Conservation (phyloP, 2,888 invertebrate species). For the Penaeus monodon region DNA sequence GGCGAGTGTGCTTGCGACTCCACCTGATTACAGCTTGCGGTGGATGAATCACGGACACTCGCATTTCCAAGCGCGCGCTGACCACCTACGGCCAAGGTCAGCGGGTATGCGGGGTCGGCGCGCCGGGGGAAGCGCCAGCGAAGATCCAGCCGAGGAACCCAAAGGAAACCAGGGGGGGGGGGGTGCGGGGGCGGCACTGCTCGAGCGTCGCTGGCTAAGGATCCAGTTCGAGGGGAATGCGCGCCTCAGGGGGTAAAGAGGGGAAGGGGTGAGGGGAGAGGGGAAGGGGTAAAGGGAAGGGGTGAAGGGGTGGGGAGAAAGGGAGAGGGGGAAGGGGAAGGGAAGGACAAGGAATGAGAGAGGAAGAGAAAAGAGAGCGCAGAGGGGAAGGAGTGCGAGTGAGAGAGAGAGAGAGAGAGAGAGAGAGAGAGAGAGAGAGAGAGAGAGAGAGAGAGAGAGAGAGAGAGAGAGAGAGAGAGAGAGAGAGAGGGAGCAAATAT, state of each 20-base stretch:
- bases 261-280: not conserved
- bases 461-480: constrained; percentile 8
- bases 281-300: not conserved
- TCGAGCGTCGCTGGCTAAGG: too few species aligned
- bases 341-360: too few species aligned
- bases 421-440: constrained; percentile 27
- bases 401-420: too few species aligned
- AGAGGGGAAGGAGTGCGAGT: not conserved
- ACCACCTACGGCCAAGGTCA: too few species aligned
- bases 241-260: not conserved
- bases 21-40: too few species aligned
- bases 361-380: not conserved
- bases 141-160: not conserved
- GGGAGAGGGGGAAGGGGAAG: too few species aligned
- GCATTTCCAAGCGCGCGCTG: too few species aligned
- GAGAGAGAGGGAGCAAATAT: not conserved
- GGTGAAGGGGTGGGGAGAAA: too few species aligned
- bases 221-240: too few species aligned
- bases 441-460: constrained; percentile 7
- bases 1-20: not conserved
- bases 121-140: not conserved
- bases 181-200: too few species aligned
- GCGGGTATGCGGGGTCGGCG: not conserved
- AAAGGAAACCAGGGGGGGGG: too few species aligned
- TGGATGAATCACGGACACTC: too few species aligned